Base-by-base conservation (phyloP, 1,140 invertebrate genomes). In the Zaprionus tsacasi region DNA sequence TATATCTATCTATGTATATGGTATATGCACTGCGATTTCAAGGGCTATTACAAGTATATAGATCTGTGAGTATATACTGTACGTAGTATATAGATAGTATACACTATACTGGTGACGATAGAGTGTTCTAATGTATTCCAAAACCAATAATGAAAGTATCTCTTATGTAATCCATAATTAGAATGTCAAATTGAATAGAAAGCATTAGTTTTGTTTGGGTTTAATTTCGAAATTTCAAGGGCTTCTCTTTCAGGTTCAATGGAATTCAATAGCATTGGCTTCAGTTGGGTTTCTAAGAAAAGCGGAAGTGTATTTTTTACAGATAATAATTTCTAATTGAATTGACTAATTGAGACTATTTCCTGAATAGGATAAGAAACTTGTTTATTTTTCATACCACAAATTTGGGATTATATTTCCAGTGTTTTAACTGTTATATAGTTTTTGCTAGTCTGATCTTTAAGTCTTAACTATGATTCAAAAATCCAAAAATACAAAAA, bases 21-120 rank as follows among this genome's bases (percentile, higher is more conserved):
- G n/a, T n/a, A n/a, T 10, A 45, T 75, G 78, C 71, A 80, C 43
- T 67, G 57, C 45, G 15, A 67, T 56, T 71, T 52, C 60, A 67
- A 57, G 38, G 50, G 66, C 69, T 65, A 40, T 6, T 57, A 54
- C 11, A 69, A 59, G 57, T 68, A 59, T 73, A 60, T 67, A 45
- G n/a, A 45, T 45, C 30, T 40, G 38, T 35, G 64, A 25, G 21
- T 33, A 25, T 17, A 17, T 56, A 56, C 17, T 35, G n/a, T n/a
- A n/a, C n/a, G n/a, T n/a, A n/a, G n/a, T n/a, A n/a, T n/a, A n/a
- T n/a, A n/a, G n/a, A n/a, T n/a, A n/a, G n/a, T n/a, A n/a, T n/a
- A n/a, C n/a, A n/a, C n/a, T n/a, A n/a, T n/a, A n/a, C n/a, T 36
- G 33, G 45, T 17, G 17, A 48, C 17, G 15, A 48, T 48, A 48